phyloP scores from a whole-genome alignment of 1,140 invertebrate species.

The Goniozus legneri region DNA sequence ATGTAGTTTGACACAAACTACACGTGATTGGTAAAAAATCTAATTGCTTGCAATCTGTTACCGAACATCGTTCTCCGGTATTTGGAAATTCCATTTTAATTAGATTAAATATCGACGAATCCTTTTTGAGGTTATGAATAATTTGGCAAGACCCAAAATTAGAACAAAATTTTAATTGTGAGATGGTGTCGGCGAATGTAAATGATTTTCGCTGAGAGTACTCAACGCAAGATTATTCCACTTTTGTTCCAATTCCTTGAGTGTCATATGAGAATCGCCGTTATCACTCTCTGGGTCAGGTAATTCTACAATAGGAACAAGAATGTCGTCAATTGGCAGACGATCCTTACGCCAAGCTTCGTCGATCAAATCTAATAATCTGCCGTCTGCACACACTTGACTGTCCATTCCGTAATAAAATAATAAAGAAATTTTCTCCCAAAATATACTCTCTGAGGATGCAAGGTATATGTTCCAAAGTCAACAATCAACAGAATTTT shows the following conservation, averaged over 20 bases:
- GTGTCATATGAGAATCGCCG: conserved; percentile 82
- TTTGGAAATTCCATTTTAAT: conserved; percentile 47
- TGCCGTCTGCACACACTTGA: conserved; percentile 66
- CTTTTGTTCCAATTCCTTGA: conserved; percentile 87
- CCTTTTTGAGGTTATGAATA: too few species aligned
- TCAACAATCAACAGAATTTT: too few species aligned
- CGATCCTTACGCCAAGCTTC: conserved; percentile 84
- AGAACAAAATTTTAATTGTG: conserved; percentile 41
- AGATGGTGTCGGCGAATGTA: conserved; percentile 47
- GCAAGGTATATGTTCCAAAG: too few species aligned
- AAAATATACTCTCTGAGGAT: conserved; percentile 9
- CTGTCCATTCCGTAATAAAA: conserved; percentile 61
- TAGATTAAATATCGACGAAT: background rate
- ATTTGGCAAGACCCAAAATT: too few species aligned
- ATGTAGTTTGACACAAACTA: conserved; percentile 39
- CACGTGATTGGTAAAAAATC: conserved; percentile 53
- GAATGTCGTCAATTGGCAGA: conserved; percentile 86
- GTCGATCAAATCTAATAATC: conserved; percentile 84
- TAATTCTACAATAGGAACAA: conserved; percentile 81
- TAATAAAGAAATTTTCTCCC: conserved; percentile 5
- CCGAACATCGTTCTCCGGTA: conserved; percentile 39
- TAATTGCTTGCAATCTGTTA: conserved; percentile 44
- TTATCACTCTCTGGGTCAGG: conserved; percentile 93
- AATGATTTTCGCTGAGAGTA: conserved; percentile 55
- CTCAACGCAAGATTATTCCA: conserved; percentile 79